Percentiles rank a stretch among this genome's conserved stretches.
Evolutionary conservation across 2,888 invertebrate genomes (phyloP).

Genomic region (Neria commutata): DNA sequence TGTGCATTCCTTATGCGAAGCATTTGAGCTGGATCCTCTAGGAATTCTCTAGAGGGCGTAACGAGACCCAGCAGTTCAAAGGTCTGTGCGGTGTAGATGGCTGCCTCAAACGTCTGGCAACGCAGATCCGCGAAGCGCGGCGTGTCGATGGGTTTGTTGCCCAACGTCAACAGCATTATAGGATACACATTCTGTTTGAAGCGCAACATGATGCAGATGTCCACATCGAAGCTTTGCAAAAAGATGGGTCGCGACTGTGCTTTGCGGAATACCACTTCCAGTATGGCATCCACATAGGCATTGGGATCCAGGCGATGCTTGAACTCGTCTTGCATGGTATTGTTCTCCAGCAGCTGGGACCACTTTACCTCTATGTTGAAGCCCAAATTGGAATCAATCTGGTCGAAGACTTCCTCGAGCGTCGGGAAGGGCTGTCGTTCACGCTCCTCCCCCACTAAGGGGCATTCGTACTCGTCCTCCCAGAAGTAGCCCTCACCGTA

Average conservation of each 20-base stretch:
- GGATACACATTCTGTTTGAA: conserved; percentile 96
- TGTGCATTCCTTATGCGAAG: too few relatives aligned
- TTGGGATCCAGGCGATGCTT: conserved; percentile 86
- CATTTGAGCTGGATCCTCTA: conserved; percentile 82
- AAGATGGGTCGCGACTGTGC: conserved; percentile 82
- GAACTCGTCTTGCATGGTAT: conserved; percentile 78
- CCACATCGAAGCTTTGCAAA: conserved; percentile 92
- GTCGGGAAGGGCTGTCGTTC: conserved; percentile 94
- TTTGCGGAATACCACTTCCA: conserved; percentile 78
- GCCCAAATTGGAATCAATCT: conserved; percentile 81
- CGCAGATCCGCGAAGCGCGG: conserved; percentile 81
- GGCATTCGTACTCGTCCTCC: conserved; percentile 64
- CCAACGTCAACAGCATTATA: conserved; percentile 88
- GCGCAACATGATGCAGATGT: conserved; percentile 89
- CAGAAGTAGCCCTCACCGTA: conserved; percentile 73
- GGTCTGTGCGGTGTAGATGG: conserved; percentile 76
- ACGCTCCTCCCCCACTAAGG: conserved; percentile 63
- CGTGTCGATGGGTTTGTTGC: conserved; percentile 70
- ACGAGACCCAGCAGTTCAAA: conserved; percentile 84
- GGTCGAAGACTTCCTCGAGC: conserved; percentile 76
- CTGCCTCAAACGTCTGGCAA: conserved; percentile 76
- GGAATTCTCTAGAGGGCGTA: conserved; percentile 84
- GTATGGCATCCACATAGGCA: conserved; percentile 81
- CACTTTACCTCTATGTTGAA: conserved; percentile 97
- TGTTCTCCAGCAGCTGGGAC: conserved; percentile 84